These are phyloP conservation scores for Vimba vimba DNA, from an alignment of 2,113 vertebrate species.

Conservation along the genomic window DNA sequence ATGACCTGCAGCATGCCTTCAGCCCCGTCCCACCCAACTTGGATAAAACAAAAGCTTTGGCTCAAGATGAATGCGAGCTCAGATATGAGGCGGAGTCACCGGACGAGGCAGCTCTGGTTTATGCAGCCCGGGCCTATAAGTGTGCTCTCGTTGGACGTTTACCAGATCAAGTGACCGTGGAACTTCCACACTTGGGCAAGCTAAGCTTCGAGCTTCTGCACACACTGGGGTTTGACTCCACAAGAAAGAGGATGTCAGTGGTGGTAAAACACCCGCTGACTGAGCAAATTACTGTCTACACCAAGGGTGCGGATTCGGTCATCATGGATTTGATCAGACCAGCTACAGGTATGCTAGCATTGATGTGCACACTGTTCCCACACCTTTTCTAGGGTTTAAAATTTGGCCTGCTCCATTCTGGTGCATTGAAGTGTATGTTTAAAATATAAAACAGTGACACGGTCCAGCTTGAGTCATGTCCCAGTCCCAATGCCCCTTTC, in stretches of 20 bases:
- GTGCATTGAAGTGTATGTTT: not conserved
- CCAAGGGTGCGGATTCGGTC: slow-evolving; percentile 94
- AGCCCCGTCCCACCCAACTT: slow-evolving; percentile 52
- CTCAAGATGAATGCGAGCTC: slow-evolving; percentile 77
- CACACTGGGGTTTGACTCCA: slow-evolving; percentile 91
- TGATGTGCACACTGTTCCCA: not conserved
- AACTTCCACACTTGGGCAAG: slow-evolving; percentile 91
- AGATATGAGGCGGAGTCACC: slow-evolving; percentile 95
- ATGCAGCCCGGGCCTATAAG: slow-evolving; percentile 90
- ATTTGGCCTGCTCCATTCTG: not conserved
- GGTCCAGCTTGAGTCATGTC: not conserved
- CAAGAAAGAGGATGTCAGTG: slow-evolving; percentile 95
- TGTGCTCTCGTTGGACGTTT: slow-evolving; percentile 89
- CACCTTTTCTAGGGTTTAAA: not conserved
- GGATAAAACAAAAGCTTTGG: slow-evolving; percentile 52
- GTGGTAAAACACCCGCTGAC: slow-evolving; percentile 94
- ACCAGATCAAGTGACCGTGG: slow-evolving; percentile 90
- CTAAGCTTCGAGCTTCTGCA: slow-evolving; percentile 93
- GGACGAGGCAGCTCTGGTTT: slow-evolving; percentile 94
- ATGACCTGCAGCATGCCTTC: slow-evolving; percentile 71
- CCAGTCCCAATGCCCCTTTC: not conserved
- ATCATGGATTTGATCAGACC: slow-evolving; percentile 93
- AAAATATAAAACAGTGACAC: not conserved
- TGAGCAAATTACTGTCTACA: slow-evolving; percentile 92
- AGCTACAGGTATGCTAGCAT: slow-evolving; percentile 65